Percentiles rank a stretch among this genome's conserved stretches.
These are phyloP conservation scores for Dolomedes plantarius DNA, from an alignment of 2,888 invertebrate species.

Conservation along the genomic window DNA sequence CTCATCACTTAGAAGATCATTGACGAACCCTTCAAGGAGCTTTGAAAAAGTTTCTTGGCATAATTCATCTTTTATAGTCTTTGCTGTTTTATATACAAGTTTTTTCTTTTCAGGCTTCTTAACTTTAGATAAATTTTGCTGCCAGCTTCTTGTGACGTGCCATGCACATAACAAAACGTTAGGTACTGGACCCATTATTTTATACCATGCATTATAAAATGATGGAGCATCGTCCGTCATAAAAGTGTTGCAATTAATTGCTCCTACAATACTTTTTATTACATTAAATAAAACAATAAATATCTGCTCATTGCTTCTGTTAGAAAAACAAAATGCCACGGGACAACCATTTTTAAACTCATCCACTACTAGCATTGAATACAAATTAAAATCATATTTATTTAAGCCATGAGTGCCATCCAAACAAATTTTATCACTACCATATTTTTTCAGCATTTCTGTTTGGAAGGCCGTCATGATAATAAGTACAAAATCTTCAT, in stretches of 20 bases:
- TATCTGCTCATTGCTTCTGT: too few relatives aligned
- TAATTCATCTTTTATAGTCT: too few relatives aligned
- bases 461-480: slow-evolving; percentile 52
- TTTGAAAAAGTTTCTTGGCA: too few relatives aligned
- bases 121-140: slow-evolving; percentile 1
- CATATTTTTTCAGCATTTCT: slow-evolving; percentile 37
- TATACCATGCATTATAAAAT: slow-evolving; percentile 70
- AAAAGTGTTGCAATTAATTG: slow-evolving; percentile 27
- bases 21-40: too few relatives aligned
- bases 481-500: slow-evolving; percentile 30
- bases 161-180: slow-evolving; percentile 58
- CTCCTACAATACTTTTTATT: neutral
- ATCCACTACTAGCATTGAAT: slow-evolving; percentile 40
- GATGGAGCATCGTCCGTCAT: slow-evolving; percentile 71
- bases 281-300: slow-evolving; percentile 25
- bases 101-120: neutral
- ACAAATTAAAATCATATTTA: slow-evolving; percentile 41
- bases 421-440: slow-evolving; percentile 31
- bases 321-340: too few relatives aligned
- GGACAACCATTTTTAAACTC: slow-evolving; percentile 37
- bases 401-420: slow-evolving; percentile 51
- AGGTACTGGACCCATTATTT: slow-evolving; percentile 47
- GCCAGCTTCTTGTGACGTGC: slow-evolving; percentile 53
- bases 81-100: too few relatives aligned
- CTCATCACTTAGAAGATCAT: too few relatives aligned